Evolutionary conservation across 2,113 vertebrate genomes (phyloP).

Genomic region (Paraplagusia blochii): DNA sequence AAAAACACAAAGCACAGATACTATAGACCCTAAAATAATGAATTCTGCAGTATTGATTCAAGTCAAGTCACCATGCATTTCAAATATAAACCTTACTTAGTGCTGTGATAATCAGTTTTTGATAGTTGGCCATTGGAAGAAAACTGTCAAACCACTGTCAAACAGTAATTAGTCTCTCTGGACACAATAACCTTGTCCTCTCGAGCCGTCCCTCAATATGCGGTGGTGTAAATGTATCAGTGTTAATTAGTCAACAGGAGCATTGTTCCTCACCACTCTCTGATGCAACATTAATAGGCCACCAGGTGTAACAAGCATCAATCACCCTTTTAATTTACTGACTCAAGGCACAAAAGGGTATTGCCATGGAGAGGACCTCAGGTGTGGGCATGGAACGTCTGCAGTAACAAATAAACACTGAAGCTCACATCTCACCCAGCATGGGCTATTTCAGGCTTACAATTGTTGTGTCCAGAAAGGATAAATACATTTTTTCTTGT

Average conservation of each 20-base stretch:
- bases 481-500: constrained; percentile 5
- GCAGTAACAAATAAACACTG: constrained; percentile 3
- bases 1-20: too few species aligned
- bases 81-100: background rate
- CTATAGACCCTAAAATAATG: too few species aligned
- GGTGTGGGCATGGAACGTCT: background rate
- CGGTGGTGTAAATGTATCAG: constrained; percentile 6
- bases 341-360: background rate
- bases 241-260: constrained; percentile 20
- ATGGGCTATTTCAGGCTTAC: background rate
- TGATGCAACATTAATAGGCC: constrained; percentile 18
- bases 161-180: constrained; percentile 32
- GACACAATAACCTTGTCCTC: constrained; percentile 13
- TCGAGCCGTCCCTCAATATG: constrained; percentile 8
- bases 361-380: background rate
- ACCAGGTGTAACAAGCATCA: constrained; percentile 6
- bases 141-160: constrained; percentile 16
- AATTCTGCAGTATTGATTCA: too few species aligned
- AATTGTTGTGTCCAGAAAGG: background rate
- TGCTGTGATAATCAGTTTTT: too few species aligned
- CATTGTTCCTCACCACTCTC: constrained; percentile 16
- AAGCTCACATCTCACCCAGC: background rate
- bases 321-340: constrained; percentile 13
- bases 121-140: too few species aligned
- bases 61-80: too few species aligned